Conservation (phyloP, 2,888 invertebrate genomes). For the Nomada goodeniana region DNA sequence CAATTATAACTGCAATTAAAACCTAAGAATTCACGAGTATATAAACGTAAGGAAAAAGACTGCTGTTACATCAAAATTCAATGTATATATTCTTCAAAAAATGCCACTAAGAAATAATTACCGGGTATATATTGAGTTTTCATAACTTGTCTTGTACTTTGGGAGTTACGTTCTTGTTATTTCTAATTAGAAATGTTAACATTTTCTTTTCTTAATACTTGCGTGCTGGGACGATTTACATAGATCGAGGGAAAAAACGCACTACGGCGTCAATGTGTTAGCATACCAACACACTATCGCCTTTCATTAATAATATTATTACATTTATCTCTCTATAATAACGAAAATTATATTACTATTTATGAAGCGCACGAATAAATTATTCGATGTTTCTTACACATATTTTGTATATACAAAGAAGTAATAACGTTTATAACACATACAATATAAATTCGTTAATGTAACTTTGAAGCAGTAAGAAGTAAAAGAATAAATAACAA, state of each 20-base stretch:
- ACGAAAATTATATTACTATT: constrained; percentile 24
- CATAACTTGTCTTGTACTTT: constrained; percentile 1
- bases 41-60: neutral
- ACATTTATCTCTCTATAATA: constrained; percentile 16
- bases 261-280: constrained; percentile 1
- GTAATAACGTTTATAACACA: constrained; percentile 38
- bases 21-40: neutral
- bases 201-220: neutral
- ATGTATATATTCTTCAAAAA: neutral
- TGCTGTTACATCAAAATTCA: neutral
- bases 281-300: constrained; percentile 20
- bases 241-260: too few relatives aligned
- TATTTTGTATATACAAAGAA: constrained; percentile 52
- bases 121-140: neutral
- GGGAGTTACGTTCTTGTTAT: constrained; percentile 5
- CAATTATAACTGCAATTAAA: neutral
- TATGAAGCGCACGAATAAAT: constrained; percentile 54
- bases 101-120: neutral
- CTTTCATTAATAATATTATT: constrained; percentile 28
- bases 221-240: too few relatives aligned
- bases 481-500: constrained; percentile 38
- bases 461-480: constrained; percentile 34
- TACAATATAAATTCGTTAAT: constrained; percentile 47
- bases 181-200: too few relatives aligned
- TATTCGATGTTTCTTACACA: constrained; percentile 31